These are phyloP conservation scores for Mylabris sibirica DNA, from an alignment of 2,888 invertebrate species.

Conservation along the genomic window DNA sequence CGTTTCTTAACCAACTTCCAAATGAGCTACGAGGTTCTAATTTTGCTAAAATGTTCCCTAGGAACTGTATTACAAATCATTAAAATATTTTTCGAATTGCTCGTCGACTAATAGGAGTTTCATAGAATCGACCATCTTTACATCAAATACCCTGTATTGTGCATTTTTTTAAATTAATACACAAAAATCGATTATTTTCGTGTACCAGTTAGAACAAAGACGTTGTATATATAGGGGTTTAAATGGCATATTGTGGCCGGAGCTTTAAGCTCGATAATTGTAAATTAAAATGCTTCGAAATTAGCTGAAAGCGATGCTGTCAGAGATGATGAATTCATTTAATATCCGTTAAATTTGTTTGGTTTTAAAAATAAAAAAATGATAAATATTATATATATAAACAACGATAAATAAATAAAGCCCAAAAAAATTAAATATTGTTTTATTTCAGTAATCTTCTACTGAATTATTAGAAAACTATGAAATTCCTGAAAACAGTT, in stretches of 20 bases:
- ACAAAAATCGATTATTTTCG: no score
- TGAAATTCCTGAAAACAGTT: slow-evolving; percentile 29
- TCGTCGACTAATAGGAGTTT: no score
- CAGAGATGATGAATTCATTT: neutral
- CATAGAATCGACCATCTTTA: no score
- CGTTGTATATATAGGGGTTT: slow-evolving; percentile 36
- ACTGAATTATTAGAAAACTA: slow-evolving; percentile 21
- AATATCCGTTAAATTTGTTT: slow-evolving; percentile 33
- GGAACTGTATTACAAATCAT: no score
- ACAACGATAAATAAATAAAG: slow-evolving; percentile 28
- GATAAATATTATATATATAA: slow-evolving; percentile 17
- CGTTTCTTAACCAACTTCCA: no score
- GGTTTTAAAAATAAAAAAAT: slow-evolving; percentile 16
- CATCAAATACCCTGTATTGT: no score
- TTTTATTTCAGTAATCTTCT: slow-evolving; percentile 22
- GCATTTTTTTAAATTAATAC: neutral
- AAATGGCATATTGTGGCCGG: neutral
- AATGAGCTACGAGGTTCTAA: no score
- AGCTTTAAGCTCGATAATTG: slow-evolving; percentile 55
- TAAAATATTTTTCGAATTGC: no score
- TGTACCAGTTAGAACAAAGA: neutral
- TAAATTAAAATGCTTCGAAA: slow-evolving; percentile 47
- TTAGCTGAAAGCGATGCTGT: neutral
- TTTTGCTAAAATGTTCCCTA: no score
- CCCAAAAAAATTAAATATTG: slow-evolving; percentile 23